Base-by-base conservation (phyloP, 2,888 invertebrate genomes). In the Cosmorhoe ocellata region DNA sequence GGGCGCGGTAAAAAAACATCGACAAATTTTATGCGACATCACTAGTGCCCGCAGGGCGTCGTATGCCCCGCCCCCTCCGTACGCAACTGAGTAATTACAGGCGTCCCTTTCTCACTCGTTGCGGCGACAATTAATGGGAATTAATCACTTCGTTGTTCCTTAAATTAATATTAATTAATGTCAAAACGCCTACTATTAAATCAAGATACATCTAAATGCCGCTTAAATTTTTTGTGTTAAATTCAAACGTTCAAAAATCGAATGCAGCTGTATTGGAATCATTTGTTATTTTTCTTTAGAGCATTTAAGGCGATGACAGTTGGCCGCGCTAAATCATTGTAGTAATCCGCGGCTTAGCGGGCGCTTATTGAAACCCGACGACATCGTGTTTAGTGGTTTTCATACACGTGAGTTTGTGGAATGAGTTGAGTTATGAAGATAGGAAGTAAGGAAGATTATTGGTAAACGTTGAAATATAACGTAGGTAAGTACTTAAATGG, bases 1-100 rank as follows among this genome's bases (percentile, higher is more conserved):
- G 67, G 52, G 47, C 61, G 54, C 57, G 61, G 69, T 71, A 66
- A 74, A 69, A 52, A 72, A 69, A 53, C 69, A 80, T 83, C 84
- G 83, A 84, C 76, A 80, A 74, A 69, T 75, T 71, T 73, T 71
- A 76, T 75, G 72, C 69, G 79, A 78, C 83, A 81, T 71, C 84
- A 79, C 83, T 83, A 83, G 47, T 63, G 43, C 55, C 63, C 61
- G 65, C 69, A 71, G 75, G 75, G 73, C 74, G 67, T 61, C 58
- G 34, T 1, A 58, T 48, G 71, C 75, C 71, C 64, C 80, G 79
- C 82, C 83, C 74, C 61, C 69, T 64, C 54, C 48, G 71, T 70
- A 68, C 77, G 79, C 64, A 69, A 66, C 74, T 65, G 67, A 62
- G 72, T 70, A 74, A 78, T 74, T 64, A 72, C 64, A 58, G 50